Percentiles rank a stretch among this genome's conserved stretches.
These are phyloP conservation scores for Arbacia lixula DNA, from an alignment of 53 echinoderm and acorn worm genomes.

Conservation along the genomic window DNA sequence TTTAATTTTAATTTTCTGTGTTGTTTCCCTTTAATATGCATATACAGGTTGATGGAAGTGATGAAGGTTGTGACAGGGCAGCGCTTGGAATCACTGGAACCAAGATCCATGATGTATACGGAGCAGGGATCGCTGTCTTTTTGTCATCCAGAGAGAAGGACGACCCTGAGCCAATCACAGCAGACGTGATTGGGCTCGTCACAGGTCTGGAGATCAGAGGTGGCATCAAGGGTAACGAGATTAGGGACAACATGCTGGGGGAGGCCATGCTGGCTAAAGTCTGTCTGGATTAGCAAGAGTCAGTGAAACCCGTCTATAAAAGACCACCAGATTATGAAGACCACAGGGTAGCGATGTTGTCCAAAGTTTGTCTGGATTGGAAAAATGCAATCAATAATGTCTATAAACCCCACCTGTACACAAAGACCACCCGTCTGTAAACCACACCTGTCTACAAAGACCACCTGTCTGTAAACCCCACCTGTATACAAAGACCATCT, in stretches of 20 bases:
- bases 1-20: no score
- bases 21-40: no score
- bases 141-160: constrained; percentile 27
- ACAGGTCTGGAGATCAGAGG: constrained; percentile 7
- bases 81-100: constrained; percentile 43
- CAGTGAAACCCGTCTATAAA: background rate
- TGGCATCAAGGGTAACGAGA: constrained; percentile 1
- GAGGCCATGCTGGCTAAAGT: constrained; percentile 43
- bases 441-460: no score
- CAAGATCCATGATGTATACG: constrained; percentile 68
- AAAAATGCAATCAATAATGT: background rate
- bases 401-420: background rate
- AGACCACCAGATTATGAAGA: background rate
- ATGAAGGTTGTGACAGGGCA: constrained; percentile 35
- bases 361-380: background rate
- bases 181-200: constrained; percentile 19
- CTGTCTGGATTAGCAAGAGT: no score
- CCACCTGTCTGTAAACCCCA: no score
- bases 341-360: no score
- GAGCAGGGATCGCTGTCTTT: constrained; percentile 62
- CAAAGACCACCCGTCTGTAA: background rate
- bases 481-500: no score
- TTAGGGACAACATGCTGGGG: constrained; percentile 10
- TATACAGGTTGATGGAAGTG: constrained; percentile 27
- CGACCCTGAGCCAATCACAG: constrained; percentile 30